Percentiles rank a stretch among this genome's conserved stretches.
Conservation (phyloP, 1,140 invertebrate genomes). For the Zophobas morio region DNA sequence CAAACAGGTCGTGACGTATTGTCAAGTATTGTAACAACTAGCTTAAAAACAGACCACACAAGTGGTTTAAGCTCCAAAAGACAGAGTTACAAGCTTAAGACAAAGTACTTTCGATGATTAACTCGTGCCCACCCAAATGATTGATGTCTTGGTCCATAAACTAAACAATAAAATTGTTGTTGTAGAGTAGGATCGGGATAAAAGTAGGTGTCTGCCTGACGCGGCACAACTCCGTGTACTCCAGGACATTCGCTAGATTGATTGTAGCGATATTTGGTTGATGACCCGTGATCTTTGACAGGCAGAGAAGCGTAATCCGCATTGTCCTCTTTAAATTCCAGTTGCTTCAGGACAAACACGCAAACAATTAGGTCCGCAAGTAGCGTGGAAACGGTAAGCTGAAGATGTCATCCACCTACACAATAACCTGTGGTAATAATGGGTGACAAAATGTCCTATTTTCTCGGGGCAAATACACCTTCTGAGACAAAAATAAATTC, state of each 20-base stretch:
- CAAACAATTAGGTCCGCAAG: constrained; percentile 40
- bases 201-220: constrained; percentile 42
- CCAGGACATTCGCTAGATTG: neutral
- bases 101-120: constrained; percentile 38
- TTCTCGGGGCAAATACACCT: too few species aligned
- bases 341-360: constrained; percentile 14
- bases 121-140: constrained; percentile 35
- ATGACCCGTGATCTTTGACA: constrained; percentile 21
- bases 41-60: constrained; percentile 29
- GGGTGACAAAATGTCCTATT: too few species aligned
- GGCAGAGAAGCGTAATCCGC: constrained; percentile 1
- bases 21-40: constrained; percentile 1
- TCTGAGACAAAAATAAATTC: too few species aligned
- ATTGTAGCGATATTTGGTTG: constrained; percentile 21
- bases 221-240: constrained; percentile 13
- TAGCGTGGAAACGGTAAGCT: constrained; percentile 36
- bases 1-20: constrained; percentile 16
- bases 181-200: neutral
- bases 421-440: constrained; percentile 51
- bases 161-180: constrained; percentile 21
- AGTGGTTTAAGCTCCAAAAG: neutral
- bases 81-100: constrained; percentile 23
- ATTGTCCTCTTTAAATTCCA: constrained; percentile 19
- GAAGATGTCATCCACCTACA: constrained; percentile 48
- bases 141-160: constrained; percentile 16